phyloP scores from a whole-genome alignment of 1,140 invertebrate species.

The Reticulitermes speratus region DNA sequence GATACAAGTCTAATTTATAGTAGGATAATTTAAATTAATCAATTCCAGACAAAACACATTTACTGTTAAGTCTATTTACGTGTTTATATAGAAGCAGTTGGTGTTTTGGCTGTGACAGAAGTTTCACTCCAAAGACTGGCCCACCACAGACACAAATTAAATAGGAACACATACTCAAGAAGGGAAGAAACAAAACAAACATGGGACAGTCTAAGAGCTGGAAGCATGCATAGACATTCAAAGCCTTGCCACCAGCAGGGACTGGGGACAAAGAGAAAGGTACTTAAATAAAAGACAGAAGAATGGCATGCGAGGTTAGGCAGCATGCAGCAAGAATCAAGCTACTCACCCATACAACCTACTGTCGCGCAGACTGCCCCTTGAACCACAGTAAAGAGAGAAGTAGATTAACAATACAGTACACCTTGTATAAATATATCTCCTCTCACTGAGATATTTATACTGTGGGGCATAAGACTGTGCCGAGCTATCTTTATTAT shows the following conservation, averaged over 20 bases:
- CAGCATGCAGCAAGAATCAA: slow-evolving; percentile 1
- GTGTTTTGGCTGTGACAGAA: neutral
- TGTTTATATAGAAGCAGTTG: slow-evolving; percentile 13
- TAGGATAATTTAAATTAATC: neutral
- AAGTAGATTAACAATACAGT: slow-evolving; percentile 20
- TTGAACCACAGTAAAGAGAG: slow-evolving; percentile 39
- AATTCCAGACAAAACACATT: neutral
- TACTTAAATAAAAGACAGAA: neutral
- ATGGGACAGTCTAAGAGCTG: neutral
- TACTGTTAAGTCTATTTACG: neutral
- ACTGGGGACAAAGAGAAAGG: neutral
- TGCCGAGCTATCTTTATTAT: neutral
- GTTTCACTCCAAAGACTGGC: slow-evolving; percentile 8
- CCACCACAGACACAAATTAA: slow-evolving; percentile 26
- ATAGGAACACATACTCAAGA: neutral
- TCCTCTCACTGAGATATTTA: neutral
- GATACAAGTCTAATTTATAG: neutral
- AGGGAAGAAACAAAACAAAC: neutral
- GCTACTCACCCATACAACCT: slow-evolving; percentile 71
- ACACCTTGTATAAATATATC: neutral
- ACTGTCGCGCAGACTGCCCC: slow-evolving; percentile 70
- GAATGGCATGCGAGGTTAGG: neutral
- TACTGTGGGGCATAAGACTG: neutral
- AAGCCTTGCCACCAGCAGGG: slow-evolving; percentile 12
- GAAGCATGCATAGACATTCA: neutral